Base-by-base conservation (phyloP, 1,140 invertebrate species). In the Musca domestica region DNA sequence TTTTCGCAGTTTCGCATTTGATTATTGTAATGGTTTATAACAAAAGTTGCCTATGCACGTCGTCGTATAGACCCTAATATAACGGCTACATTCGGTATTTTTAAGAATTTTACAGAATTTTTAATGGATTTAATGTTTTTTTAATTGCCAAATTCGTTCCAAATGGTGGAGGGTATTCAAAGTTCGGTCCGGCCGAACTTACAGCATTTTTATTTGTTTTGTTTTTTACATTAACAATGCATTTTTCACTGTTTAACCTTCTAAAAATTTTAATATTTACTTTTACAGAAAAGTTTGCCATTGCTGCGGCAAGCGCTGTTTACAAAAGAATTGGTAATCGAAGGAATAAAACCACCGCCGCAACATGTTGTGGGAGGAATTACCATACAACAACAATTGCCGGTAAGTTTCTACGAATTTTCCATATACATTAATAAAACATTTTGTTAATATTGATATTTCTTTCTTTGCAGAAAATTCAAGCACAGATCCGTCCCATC, bases 271-370 rank as follows among this genome's bases (percentile, higher is more conserved):
- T 41, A 25, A 4, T 47, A 41, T 1, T 27, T 69, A 25, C 67
- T 85, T n/a, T n/a, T 86, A 73, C 84, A 95, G 92, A 98, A 97
- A 91, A 98, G 95, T 86, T 85, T 98, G 77, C 96, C 96, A 41
- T 87, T 96, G 70, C 84, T 98, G 54, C 87, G 96, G 46, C 93
- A 95, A 75, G 96, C 95, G 4, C 86, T 98, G 67, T 90, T 93
- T 54, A 92, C 89, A 49, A 92, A 94, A 83, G 95, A 98, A 84
- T 86, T 98, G 72, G 89, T 91, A n/a, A 98, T 98, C 74, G 95
- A 98, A 71, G 96, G 96, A 1, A 96, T 98, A 71, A 89, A 91
- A 78, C 92, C 96, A 10, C 96, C 95, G 66, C 90, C 91, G 17
- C 78, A 87, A 19, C 88, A 86, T 78, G 85, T 89, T 48, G 85